Conservation (phyloP, 2,113 vertebrate genomes). For the Dissostichus mawsoni region DNA sequence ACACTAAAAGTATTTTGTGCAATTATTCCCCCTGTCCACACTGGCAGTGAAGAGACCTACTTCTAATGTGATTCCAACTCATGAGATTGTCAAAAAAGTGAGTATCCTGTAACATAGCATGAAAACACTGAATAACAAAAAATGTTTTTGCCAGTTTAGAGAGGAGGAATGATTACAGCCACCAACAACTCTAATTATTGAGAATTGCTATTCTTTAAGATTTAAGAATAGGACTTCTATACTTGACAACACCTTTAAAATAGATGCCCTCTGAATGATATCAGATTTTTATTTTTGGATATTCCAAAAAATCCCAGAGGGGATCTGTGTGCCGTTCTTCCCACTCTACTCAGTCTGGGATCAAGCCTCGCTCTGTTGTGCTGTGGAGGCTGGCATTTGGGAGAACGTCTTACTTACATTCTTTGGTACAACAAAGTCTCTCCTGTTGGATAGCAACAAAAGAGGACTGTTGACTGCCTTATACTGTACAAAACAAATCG, state of each 20-base stretch:
- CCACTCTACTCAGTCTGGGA: constrained; percentile 3
- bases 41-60: background rate
- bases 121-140: background rate
- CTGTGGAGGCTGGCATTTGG: constrained; percentile 41
- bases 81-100: background rate
- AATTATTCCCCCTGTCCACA: background rate
- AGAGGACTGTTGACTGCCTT: constrained; percentile 37
- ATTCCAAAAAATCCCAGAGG: background rate
- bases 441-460: constrained; percentile 47
- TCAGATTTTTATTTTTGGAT: background rate
- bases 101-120: background rate
- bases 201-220: background rate
- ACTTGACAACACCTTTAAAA: no score
- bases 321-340: background rate
- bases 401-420: constrained; percentile 12
- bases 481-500: constrained; percentile 13
- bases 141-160: background rate
- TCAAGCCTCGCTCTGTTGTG: constrained; percentile 14
- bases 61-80: background rate
- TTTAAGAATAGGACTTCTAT: background rate
- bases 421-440: constrained; percentile 56
- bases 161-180: background rate
- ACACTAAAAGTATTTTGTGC: no score
- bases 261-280: background rate
- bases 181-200: background rate